A percentile compares a stretch with the other conserved stretches of the same genome.
phyloP scores from a whole-genome alignment of 2,888 invertebrate genomes.

The Proisotoma minuta region DNA sequence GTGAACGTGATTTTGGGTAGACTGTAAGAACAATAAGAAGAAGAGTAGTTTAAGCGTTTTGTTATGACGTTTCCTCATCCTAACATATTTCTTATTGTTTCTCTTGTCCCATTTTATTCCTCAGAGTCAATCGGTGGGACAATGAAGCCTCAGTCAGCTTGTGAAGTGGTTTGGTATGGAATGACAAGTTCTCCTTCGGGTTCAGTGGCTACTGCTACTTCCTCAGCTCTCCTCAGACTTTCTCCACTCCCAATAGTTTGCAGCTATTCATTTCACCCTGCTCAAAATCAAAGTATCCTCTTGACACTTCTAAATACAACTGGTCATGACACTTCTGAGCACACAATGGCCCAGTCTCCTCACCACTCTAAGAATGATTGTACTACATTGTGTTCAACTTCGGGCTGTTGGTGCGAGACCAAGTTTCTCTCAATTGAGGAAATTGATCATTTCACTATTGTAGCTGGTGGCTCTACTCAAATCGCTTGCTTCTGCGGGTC shows the following conservation, averaged over 20 bases:
- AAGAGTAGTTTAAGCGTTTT: too few relatives aligned
- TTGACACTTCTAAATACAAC: conserved; percentile 7
- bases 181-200: conserved; percentile 1
- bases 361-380: conserved; percentile 5
- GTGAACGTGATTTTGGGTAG: too few relatives aligned
- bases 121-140: conserved; percentile 12
- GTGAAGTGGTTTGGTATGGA: conserved; percentile 8
- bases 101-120: background rate
- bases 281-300: conserved; percentile 12
- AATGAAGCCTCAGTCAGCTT: conserved; percentile 1
- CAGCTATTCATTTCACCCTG: conserved; percentile 13
- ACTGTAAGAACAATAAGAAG: too few relatives aligned
- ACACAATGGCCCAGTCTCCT: background rate
- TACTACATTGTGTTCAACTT: conserved; percentile 6
- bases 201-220: background rate
- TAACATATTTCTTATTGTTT: background rate
- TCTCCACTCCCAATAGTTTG: conserved; percentile 1
- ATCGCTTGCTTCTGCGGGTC: conserved; percentile 9
- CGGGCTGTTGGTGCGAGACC: conserved; percentile 6
- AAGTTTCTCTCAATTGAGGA: background rate
- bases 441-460: conserved; percentile 13
- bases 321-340: background rate
- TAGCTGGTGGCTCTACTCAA: conserved; percentile 2
- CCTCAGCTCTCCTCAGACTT: conserved; percentile 10
- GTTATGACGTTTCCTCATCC: background rate